phyloP scores from a whole-genome alignment of 2,888 invertebrate genomes.

The Harpalus rubripes region DNA sequence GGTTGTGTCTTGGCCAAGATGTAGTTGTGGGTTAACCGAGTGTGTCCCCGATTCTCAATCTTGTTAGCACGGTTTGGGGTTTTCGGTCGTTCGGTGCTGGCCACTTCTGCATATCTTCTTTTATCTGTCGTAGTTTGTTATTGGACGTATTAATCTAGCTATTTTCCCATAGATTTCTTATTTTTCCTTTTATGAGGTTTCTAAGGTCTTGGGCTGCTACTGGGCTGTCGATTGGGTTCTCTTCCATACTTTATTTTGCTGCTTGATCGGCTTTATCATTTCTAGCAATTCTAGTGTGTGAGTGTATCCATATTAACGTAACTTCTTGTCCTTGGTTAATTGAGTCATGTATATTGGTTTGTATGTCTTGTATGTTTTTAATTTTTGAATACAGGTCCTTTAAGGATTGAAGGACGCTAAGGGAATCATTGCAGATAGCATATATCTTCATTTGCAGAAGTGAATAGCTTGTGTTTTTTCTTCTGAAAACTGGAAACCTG shows the following conservation, averaged over 20 bases:
- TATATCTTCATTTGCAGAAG: not conserved
- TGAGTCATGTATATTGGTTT: constrained; percentile 14
- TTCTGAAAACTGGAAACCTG: not conserved
- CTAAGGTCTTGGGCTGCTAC: not conserved
- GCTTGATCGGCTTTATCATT: constrained; percentile 49
- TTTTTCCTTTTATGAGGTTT: not conserved
- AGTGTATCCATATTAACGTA: constrained; percentile 26
- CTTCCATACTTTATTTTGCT: too few species aligned
- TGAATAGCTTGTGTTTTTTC: not conserved
- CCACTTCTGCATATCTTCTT: too few species aligned
- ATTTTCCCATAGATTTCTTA: not conserved
- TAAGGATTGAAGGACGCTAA: constrained; percentile 27
- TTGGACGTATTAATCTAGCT: not conserved
- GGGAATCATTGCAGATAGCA: constrained; percentile 47
- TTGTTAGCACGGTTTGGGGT: too few species aligned
- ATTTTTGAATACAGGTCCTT: constrained; percentile 20
- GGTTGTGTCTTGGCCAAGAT: too few species aligned
- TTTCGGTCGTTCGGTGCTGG: too few species aligned
- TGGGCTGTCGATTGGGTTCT: too few species aligned
- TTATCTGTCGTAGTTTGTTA: too few species aligned
- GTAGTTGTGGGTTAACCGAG: not conserved
- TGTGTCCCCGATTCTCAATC: constrained; percentile 6
- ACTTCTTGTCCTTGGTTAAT: constrained; percentile 14
- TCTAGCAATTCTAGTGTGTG: too few species aligned
- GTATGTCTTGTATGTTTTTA: too few species aligned